Conservation (phyloP, 2,888 invertebrate species). For the Trilocha varians region DNA sequence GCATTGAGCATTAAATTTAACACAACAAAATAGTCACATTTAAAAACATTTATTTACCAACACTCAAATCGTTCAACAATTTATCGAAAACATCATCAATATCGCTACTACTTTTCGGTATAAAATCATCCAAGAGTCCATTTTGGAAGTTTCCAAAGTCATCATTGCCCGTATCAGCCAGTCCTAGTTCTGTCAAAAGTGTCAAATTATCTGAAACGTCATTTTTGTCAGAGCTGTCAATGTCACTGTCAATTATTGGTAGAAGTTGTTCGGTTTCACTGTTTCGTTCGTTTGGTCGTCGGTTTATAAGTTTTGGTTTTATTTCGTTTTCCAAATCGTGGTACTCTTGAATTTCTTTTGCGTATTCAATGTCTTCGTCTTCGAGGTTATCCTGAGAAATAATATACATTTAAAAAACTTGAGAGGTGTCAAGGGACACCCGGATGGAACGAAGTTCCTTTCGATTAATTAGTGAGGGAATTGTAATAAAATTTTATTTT, state of each 20-base stretch:
- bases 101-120: conserved; percentile 29
- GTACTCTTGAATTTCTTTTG: conserved; percentile 60
- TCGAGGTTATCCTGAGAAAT: conserved; percentile 39
- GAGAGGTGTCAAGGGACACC: no score
- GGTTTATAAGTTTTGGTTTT: conserved; percentile 48
- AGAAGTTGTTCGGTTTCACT: conserved; percentile 51
- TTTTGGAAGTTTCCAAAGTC: conserved; percentile 66
- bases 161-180: conserved; percentile 60
- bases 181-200: conserved; percentile 71
- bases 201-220: conserved; percentile 48
- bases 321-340: conserved; percentile 55
- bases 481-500: no score
- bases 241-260: conserved; percentile 37
- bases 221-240: conserved; percentile 20
- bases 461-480: no score
- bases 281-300: conserved; percentile 40
- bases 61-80: conserved; percentile 49
- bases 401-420: no score
- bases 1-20: no score
- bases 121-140: conserved; percentile 42
- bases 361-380: conserved; percentile 71
- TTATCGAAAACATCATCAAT: conserved; percentile 60
- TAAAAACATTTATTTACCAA: conserved; percentile 27
- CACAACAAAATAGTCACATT: not conserved
- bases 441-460: no score